A percentile compares a stretch with the other conserved stretches of the same genome.
These are phyloP conservation scores for Thamnophis sirtalis DNA, from an alignment of 2,113 vertebrate genomes.

Conservation along the genomic window DNA sequence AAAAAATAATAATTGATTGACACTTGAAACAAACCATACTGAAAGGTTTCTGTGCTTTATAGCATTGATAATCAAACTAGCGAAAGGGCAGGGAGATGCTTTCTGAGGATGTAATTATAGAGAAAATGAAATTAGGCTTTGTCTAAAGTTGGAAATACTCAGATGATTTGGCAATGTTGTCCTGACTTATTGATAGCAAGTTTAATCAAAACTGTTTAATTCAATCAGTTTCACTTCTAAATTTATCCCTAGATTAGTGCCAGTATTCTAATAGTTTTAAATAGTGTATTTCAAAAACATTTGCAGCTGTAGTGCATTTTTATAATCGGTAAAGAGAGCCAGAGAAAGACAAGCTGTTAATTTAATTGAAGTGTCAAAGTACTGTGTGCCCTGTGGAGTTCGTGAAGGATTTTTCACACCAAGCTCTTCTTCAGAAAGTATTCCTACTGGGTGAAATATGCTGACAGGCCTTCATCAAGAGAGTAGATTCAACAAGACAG, in stretches of 20 bases:
- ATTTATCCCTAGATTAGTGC: not conserved
- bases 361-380: conserved; percentile 55
- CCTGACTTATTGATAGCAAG: not conserved
- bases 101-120: not conserved
- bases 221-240: rapidly evolving
- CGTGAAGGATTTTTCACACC: conserved; percentile 10
- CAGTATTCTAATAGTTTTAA: not conserved
- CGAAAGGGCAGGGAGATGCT: not conserved
- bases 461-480: conserved; percentile 28
- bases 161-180: not conserved
- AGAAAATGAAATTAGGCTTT: not conserved
- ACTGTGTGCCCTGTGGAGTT: conserved; percentile 34
- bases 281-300: not conserved
- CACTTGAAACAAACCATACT: not conserved
- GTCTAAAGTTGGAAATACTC: not conserved
- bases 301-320: not conserved
- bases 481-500: conserved; percentile 6
- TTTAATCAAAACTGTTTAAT: not conserved
- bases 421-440: conserved; percentile 38
- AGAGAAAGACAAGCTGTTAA: conserved; percentile 3
- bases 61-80: not conserved
- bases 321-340: not conserved
- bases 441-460: conserved; percentile 37
- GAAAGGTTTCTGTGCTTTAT: not conserved
- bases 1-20: not conserved